Conservation (phyloP, 2,113 vertebrate genomes). For the Dipodomys stephensi region DNA sequence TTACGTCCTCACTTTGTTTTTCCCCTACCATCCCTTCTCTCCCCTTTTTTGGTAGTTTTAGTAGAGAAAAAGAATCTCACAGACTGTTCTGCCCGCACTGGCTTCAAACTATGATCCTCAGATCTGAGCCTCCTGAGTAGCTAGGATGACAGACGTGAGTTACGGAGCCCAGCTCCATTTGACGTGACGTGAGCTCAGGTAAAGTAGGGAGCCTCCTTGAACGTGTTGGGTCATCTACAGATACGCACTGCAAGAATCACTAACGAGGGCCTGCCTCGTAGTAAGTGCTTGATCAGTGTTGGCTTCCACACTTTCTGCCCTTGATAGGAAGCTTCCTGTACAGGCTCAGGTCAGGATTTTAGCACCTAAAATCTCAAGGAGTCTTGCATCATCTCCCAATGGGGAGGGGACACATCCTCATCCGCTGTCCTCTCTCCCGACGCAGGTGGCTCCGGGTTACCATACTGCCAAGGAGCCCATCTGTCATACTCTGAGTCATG, state of each 20-base stretch:
- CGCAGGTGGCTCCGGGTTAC: not conserved
- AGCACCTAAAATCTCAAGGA: not conserved
- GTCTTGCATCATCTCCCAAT: not conserved
- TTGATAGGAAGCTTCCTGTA: not conserved
- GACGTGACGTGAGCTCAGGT: not conserved
- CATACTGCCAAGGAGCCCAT: not conserved
- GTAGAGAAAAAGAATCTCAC: no score
- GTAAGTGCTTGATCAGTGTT: no score
- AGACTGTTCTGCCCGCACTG: no score
- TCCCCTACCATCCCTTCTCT: no score
- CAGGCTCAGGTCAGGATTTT: not conserved
- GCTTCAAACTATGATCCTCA: no score
- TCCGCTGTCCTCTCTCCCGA: not conserved
- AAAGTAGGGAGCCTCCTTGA: not conserved
- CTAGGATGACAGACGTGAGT: no score
- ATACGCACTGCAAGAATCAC: fast-evolving
- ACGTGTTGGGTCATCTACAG: not conserved
- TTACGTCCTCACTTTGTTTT: no score
- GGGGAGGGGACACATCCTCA: not conserved
- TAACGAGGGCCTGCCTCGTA: not conserved
- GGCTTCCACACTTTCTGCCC: not conserved
- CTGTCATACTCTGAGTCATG: not conserved
- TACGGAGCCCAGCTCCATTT: no score
- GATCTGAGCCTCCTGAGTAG: no score
- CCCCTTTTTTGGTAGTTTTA: no score